Evolutionary conservation across 2,797 vertebrate genomes (phyloP).

Genomic region (Tapirus indicus): DNA sequence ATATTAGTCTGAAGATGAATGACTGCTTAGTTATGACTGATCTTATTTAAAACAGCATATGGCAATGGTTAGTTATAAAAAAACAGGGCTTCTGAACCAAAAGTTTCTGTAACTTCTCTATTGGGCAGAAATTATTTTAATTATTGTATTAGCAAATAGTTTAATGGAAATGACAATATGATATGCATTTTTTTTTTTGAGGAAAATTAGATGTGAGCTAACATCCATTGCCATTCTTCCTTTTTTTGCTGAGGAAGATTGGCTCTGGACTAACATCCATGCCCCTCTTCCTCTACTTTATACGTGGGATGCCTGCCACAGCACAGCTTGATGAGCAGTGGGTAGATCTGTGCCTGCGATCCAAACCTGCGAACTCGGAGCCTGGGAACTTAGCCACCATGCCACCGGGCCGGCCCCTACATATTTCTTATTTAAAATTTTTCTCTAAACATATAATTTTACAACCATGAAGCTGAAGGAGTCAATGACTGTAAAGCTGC

Average conservation of each 20-base stretch:
- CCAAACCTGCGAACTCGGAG: no score
- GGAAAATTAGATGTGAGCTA: no score
- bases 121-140: slow-evolving; percentile 4
- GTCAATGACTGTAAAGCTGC: background rate
- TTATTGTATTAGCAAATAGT: background rate
- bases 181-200: background rate
- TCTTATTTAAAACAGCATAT: background rate
- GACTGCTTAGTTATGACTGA: background rate
- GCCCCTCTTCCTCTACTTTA: no score
- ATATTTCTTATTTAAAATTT: background rate
- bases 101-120: background rate
- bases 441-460: background rate
- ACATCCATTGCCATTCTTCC: no score
- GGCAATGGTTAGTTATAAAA: background rate
- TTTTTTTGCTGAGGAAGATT: no score
- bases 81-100: background rate
- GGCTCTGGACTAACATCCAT: no score
- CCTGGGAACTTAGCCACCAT: no score
- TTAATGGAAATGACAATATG: slow-evolving; percentile 3
- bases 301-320: no score
- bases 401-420: no score
- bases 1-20: slow-evolving; percentile 32
- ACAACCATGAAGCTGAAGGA: background rate
- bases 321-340: no score
- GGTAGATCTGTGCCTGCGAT: no score